phyloP scores from a whole-genome alignment of 1,140 invertebrate genomes.

The Calliphora vicina region DNA sequence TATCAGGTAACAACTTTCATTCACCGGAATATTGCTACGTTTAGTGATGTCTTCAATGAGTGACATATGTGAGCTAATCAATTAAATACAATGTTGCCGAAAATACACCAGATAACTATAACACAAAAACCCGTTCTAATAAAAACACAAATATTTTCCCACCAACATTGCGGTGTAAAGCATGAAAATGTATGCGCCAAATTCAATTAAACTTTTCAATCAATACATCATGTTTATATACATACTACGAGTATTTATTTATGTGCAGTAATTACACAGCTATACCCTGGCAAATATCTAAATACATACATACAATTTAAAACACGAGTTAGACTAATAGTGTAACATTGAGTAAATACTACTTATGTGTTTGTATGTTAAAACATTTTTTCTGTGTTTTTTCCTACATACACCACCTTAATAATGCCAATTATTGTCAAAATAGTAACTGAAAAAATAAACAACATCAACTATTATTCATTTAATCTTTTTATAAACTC shows the following conservation, averaged over 20 bases:
- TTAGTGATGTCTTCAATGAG: neutral
- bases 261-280: neutral
- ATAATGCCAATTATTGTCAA: constrained; percentile 25
- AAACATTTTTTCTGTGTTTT: neutral
- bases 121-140: neutral
- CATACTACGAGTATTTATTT: neutral
- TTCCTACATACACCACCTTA: neutral
- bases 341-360: neutral
- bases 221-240: neutral
- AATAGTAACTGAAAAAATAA: neutral
- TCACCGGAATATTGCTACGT: no score
- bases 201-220: constrained; percentile 23
- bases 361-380: neutral
- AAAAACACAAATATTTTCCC: constrained; percentile 18
- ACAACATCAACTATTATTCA: constrained; percentile 8
- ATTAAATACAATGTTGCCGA: constrained; percentile 10
- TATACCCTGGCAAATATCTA: neutral
- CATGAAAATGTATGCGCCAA: neutral
- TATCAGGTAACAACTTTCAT: no score
- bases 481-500: constrained; percentile 23
- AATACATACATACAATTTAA: no score
- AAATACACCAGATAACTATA: no score
- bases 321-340: neutral
- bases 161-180: neutral
- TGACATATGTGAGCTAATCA: constrained; percentile 30